A percentile compares a stretch with the other conserved stretches of the same genome.
These are phyloP conservation scores for Atractosteus spatula DNA, from an alignment of 2,113 vertebrate species.

Conservation along the genomic window DNA sequence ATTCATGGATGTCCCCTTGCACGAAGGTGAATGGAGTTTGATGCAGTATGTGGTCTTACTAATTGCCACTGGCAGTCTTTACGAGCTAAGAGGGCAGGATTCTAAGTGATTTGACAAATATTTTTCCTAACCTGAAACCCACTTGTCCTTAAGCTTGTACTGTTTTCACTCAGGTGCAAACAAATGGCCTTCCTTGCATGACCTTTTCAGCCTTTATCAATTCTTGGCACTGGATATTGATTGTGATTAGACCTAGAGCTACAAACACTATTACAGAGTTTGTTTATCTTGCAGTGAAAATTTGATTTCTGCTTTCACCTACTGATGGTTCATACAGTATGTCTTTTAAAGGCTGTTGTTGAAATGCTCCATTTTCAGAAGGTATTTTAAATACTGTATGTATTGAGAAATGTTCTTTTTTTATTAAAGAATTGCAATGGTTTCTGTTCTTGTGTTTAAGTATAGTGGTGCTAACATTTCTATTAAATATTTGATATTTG, in stretches of 20 bases:
- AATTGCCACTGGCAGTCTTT: constrained; percentile 19
- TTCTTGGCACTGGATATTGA: constrained; percentile 29
- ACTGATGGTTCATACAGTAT: background rate
- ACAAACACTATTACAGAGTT: background rate
- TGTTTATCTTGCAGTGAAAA: background rate
- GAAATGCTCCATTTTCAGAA: constrained; percentile 11
- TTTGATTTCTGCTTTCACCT: constrained; percentile 15
- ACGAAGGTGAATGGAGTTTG: constrained; percentile 37
- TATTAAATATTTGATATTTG: too few relatives aligned
- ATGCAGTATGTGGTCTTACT: constrained; percentile 14
- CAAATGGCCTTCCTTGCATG: constrained; percentile 24
- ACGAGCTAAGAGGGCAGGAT: background rate
- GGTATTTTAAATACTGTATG: constrained; percentile 18
- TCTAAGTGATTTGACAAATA: background rate
- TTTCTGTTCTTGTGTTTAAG: constrained; percentile 36
- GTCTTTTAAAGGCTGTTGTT: constrained; percentile 10
- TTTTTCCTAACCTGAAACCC: background rate
- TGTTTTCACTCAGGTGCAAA: constrained; percentile 13
- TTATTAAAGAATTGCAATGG: constrained; percentile 27
- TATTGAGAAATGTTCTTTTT: constrained; percentile 10
- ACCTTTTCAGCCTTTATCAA: constrained; percentile 24
- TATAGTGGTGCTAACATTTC: too few relatives aligned
- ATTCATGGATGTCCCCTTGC: constrained; percentile 36
- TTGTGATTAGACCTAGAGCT: constrained; percentile 35
- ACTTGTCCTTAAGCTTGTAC: background rate